Evolutionary conservation across 2,888 invertebrate genomes (phyloP), one percentile per base, ranked within the genome.

Genomic region (Melipona beecheii): DNA sequence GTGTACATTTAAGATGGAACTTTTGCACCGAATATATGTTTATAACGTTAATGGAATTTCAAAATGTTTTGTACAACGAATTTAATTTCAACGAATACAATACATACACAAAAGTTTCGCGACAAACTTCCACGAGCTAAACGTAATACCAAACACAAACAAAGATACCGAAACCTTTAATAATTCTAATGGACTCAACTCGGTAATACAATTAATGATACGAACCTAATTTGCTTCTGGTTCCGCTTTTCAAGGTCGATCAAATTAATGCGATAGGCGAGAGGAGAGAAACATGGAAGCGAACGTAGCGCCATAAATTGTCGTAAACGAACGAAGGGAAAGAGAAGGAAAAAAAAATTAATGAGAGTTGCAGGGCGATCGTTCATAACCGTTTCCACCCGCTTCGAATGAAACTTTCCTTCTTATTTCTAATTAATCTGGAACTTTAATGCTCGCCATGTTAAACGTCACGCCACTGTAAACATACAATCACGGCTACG

Each of bases 361-460:
- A 73, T 24, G 71, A 72, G 71, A 72, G 36, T 24, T 60, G 17
- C 58, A 60, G 15, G 17, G n/a, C 31, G 50, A 62, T 50, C 49
- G 62, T 73, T 73, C 73, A 52, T 64, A 50, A 15, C n/a, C 62
- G 62, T 31, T 71, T 31, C 73, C 60, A 64, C 62, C 64, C 31
- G 50, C n/a, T 31, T 19, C 73, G 62, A 73, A 62, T 2, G 50
- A 64, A 64, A 73, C 54, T 74, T 54, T 54, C 65, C 74, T 74
- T 65, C 74, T 65, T 65, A 74, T 65, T 74, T 54, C 74, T 74
- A 74, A 74, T 74, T 74, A 74, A 74, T 74, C 36, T n/a, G 21
- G 5, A 50, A 65, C 49, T 71, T 75, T 66, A 65, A 36, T 64
- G 71, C 56, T 54, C 56, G 43, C 15, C 27, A 52, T 62, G 72